Conservation (phyloP, 2,888 invertebrate genomes). For the Heliconius hortense region DNA sequence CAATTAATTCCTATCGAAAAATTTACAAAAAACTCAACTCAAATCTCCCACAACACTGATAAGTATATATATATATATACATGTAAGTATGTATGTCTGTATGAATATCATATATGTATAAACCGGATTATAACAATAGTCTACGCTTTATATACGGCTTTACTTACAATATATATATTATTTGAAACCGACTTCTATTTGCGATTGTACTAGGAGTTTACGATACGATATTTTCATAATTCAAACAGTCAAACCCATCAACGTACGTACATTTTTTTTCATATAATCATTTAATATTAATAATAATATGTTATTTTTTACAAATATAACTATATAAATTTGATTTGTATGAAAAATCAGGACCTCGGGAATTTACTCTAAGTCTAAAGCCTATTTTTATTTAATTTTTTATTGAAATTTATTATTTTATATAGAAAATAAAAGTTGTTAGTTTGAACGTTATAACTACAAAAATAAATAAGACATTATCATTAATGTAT, state of each 20-base stretch:
- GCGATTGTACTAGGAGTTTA: slow-evolving; percentile 56
- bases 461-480: slow-evolving; percentile 21
- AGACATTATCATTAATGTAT: slow-evolving; percentile 5
- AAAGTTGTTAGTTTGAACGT: slow-evolving; percentile 26
- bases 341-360: not conserved
- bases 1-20: too few species aligned
- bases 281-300: not conserved
- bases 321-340: not conserved
- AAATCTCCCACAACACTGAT: slow-evolving; percentile 7
- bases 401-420: not conserved
- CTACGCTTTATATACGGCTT: slow-evolving; percentile 22
- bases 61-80: not conserved
- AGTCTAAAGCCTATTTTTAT: not conserved
- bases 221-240: slow-evolving; percentile 36
- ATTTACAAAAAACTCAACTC: not conserved
- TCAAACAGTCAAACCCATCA: slow-evolving; percentile 48
- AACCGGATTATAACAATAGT: slow-evolving; percentile 35
- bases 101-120: slow-evolving; percentile 36
- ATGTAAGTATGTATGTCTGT: not conserved
- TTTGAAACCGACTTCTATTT: slow-evolving; percentile 40
- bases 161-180: slow-evolving; percentile 19
- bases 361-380: slow-evolving; percentile 2
- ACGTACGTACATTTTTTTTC: slow-evolving; percentile 17
- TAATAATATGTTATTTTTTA: slow-evolving; percentile 17
- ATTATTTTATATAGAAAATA: not conserved